phyloP scores from a whole-genome alignment of 2,113 vertebrate genomes.

The Plestiodon gilberti region DNA sequence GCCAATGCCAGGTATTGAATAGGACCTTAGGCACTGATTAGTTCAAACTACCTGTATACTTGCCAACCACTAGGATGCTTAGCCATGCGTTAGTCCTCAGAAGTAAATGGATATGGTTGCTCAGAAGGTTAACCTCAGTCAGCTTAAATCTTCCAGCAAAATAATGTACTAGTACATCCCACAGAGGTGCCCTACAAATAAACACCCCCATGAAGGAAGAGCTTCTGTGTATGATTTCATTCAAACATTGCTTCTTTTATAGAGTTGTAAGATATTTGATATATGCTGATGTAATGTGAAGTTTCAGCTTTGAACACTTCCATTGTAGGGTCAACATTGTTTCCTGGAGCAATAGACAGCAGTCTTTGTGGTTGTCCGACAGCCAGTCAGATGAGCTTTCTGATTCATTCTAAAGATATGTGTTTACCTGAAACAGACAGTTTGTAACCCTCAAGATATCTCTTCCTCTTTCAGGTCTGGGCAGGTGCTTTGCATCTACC shows the following conservation, averaged over 20 bases:
- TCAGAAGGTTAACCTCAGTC: not conserved
- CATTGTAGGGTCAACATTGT: not conserved
- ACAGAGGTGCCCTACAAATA: not conserved
- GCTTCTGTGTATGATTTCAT: not conserved
- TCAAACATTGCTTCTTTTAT: not conserved
- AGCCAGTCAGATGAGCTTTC: not conserved
- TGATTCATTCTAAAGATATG: not conserved
- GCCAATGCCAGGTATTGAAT: no score
- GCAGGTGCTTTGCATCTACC: not conserved
- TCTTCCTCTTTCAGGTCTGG: not conserved
- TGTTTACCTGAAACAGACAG: not conserved
- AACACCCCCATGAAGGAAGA: not conserved
- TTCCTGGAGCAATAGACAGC: not conserved
- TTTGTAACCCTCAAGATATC: not conserved
- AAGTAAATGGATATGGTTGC: no score
- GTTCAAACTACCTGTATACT: no score
- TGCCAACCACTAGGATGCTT: no score
- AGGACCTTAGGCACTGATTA: no score
- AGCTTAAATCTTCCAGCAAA: not conserved
- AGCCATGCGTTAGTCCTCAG: no score
- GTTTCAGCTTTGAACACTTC: not conserved
- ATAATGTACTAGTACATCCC: not conserved
- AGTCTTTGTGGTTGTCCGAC: not conserved
- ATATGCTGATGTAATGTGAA: not conserved
- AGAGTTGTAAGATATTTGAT: not conserved